These are phyloP conservation scores for Stichopus horrens DNA, from an alignment of 53 echinoderm and acorn worm species.

Conservation along the genomic window DNA sequence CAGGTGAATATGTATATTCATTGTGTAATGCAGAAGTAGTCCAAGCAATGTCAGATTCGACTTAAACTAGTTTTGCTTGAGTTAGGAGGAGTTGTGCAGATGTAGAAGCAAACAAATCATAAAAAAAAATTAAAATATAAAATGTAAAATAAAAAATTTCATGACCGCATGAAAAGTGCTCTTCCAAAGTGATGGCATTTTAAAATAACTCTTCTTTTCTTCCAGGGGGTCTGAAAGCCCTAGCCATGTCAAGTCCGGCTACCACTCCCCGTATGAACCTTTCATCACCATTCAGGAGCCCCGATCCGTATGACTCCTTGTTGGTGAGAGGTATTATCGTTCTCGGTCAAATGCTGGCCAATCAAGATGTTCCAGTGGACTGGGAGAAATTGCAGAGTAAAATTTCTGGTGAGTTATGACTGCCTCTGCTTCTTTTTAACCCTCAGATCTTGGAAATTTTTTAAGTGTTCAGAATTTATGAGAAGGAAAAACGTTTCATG, in stretches of 20 bases:
- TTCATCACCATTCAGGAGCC: constrained; percentile 41
- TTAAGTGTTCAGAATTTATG: too few species aligned
- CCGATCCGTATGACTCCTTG: constrained; percentile 69
- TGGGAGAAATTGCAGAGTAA: neutral
- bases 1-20: neutral
- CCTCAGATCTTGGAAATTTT: too few species aligned
- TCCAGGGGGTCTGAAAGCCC: constrained; percentile 33
- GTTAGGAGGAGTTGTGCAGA: too few species aligned
- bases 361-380: constrained; percentile 12
- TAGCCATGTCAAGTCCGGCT: constrained; percentile 73
- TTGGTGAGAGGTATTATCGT: constrained; percentile 78
- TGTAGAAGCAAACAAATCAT: too few species aligned
- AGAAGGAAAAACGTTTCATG: too few species aligned
- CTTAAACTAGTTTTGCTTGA: too few species aligned
- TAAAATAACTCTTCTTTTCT: neutral
- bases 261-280: constrained; percentile 86
- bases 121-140: neutral
- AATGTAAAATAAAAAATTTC: neutral
- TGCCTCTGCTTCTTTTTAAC: neutral
- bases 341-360: constrained; percentile 57
- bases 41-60: too few species aligned
- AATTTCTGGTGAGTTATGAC: neutral
- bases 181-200: neutral
- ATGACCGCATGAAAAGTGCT: neutral
- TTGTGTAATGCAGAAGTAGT: neutral